phyloP scores from a whole-genome alignment of 2,113 vertebrate species.

The Oryzias melastigma region DNA sequence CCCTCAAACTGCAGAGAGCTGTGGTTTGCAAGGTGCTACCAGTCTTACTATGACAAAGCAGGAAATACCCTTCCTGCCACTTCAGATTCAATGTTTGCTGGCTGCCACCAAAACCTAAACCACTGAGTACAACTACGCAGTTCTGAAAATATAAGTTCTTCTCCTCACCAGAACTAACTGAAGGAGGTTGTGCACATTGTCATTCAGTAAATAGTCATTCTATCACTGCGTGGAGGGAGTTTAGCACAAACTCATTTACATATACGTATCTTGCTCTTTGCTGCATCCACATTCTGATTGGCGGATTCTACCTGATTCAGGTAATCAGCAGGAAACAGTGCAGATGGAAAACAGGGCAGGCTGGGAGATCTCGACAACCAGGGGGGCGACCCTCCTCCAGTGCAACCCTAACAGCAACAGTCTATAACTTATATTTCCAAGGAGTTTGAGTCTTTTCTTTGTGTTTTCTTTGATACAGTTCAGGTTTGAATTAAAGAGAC shows the following conservation, averaged over 20 bases:
- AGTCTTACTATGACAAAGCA: constrained; percentile 41
- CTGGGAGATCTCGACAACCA: no score
- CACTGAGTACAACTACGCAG: constrained; percentile 22
- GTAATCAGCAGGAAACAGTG: no score
- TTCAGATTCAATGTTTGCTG: constrained; percentile 26
- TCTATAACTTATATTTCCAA: no score
- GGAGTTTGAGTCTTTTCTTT: no score
- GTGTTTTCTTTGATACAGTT: no score
- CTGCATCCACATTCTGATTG: no score
- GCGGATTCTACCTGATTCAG: no score
- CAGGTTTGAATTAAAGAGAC: no score
- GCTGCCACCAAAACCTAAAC: constrained; percentile 14
- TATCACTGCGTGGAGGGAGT: not conserved
- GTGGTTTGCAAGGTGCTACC: constrained; percentile 6
- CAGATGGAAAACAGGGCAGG: no score
- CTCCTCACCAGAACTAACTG: constrained; percentile 30
- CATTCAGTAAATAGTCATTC: constrained; percentile 11
- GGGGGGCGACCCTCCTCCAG: no score
- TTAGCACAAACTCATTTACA: constrained; percentile 16
- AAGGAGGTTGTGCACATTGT: constrained; percentile 25
- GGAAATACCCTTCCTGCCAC: constrained; percentile 48
- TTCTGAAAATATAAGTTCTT: constrained; percentile 1
- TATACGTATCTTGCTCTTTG: constrained; percentile 1
- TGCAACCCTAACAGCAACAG: no score
- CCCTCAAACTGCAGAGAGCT: constrained; percentile 28